Percentiles rank a stretch among this genome's conserved stretches.
Evolutionary conservation across 1,140 invertebrate species (phyloP).

Genomic region (Drosophila guanche): DNA sequence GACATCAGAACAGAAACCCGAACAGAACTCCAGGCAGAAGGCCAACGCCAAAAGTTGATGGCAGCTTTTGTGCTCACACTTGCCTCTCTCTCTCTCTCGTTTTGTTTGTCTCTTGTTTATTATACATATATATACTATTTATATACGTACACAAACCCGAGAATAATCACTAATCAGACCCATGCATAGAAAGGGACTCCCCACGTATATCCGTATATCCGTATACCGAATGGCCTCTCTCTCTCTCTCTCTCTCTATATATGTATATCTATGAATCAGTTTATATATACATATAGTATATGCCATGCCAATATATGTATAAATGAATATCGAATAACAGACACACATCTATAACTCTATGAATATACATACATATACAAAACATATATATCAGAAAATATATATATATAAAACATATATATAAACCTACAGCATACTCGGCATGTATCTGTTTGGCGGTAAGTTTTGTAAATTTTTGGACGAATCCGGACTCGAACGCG

Average conservation of each 20-base stretch:
- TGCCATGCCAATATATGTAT: conserved; percentile 43
- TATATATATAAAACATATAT: conserved; percentile 76
- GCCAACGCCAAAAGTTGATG: not conserved
- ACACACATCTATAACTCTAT: conserved; percentile 51
- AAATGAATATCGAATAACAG: conserved; percentile 59
- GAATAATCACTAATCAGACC: conserved; percentile 13
- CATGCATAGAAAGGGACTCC: not conserved
- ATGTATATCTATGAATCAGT: conserved; percentile 60
- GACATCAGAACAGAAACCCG: conserved; percentile 23
- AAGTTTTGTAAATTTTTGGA: conserved; percentile 99
- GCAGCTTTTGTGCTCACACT: too few relatives aligned
- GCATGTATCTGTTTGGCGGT: conserved; percentile 99
- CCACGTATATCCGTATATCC: conserved; percentile 38
- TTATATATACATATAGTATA: conserved; percentile 47
- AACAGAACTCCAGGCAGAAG: conserved; percentile 23
- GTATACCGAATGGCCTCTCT: conserved; percentile 26
- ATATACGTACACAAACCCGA: conserved; percentile 36
- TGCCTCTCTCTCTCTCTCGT: not conserved
- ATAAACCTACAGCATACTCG: conserved; percentile 92
- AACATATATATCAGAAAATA: conserved; percentile 22
- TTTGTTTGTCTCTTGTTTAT: too few relatives aligned
- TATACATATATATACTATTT: conserved; percentile 14
- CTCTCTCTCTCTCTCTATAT: conserved; percentile 40
- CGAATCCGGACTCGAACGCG: conserved; percentile 91
- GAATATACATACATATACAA: conserved; percentile 54